phyloP scores from a whole-genome alignment of 2,113 vertebrate species.

The Carassius auratus region DNA sequence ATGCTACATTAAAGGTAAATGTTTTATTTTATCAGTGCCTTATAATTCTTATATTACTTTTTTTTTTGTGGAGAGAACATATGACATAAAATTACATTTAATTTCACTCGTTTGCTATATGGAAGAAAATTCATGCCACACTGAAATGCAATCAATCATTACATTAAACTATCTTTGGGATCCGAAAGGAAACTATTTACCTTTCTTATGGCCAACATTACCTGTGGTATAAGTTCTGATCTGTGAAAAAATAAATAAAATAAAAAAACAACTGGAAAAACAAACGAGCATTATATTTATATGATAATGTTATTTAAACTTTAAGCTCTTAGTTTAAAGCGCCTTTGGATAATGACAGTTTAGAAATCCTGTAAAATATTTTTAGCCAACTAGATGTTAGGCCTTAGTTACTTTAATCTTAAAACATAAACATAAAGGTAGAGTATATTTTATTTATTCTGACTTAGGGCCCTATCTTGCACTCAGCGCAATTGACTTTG shows the following conservation, averaged over 20 bases:
- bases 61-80: not conserved
- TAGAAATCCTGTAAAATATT: not conserved
- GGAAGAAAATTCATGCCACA: too few relatives aligned
- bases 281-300: not conserved
- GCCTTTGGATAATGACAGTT: not conserved
- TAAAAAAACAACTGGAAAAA: not conserved
- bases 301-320: not conserved
- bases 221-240: not conserved
- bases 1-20: not conserved
- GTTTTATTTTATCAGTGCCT: not conserved
- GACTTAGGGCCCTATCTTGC: too few relatives aligned
- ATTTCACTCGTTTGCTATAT: too few relatives aligned
- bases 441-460: not conserved
- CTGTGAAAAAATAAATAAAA: not conserved
- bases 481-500: too few relatives aligned
- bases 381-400: not conserved
- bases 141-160: not conserved
- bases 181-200: not conserved
- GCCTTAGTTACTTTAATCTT: not conserved
- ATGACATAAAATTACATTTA: not conserved
- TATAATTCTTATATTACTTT: too few relatives aligned
- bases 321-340: not conserved
- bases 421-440: not conserved
- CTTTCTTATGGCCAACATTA: not conserved
- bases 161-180: not conserved